Evolutionary conservation across 2,113 vertebrate species (phyloP).

Genomic region (Crotalus tigris): DNA sequence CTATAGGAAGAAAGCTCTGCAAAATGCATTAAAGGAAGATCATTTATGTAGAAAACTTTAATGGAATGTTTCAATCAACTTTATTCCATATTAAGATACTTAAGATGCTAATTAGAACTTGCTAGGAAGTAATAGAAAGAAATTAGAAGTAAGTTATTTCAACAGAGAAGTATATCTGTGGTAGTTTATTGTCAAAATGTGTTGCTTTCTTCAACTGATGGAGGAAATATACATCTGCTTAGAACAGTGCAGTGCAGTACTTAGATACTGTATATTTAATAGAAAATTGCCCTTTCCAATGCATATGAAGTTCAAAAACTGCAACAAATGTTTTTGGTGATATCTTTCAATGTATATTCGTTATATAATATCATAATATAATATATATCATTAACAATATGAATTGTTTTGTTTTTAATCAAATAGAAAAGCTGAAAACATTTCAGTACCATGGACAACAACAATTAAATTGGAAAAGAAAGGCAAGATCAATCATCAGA

Average conservation of each 20-base stretch:
- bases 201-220: background rate
- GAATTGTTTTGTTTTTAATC: background rate
- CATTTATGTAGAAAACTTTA: background rate
- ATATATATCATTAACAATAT: background rate
- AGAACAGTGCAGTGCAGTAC: background rate
- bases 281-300: background rate
- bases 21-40: background rate
- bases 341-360: conserved; percentile 30
- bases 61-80: background rate
- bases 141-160: conserved; percentile 16
- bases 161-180: background rate
- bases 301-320: conserved; percentile 14
- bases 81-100: conserved; percentile 10
- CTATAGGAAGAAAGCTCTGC: background rate
- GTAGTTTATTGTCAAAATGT: conserved; percentile 1
- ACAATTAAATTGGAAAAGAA: too few species aligned
- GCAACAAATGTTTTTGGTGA: conserved; percentile 27
- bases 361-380: background rate
- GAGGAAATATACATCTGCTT: conserved; percentile 2
- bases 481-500: background rate
- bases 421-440: background rate
- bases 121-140: conserved; percentile 8
- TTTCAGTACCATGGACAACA: background rate
- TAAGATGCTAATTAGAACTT: conserved; percentile 19
- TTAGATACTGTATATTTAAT: background rate